Percentiles rank a stretch among this genome's conserved stretches.
Conservation (phyloP, 1,140 invertebrate species). For the Diorhabda sublineata region DNA sequence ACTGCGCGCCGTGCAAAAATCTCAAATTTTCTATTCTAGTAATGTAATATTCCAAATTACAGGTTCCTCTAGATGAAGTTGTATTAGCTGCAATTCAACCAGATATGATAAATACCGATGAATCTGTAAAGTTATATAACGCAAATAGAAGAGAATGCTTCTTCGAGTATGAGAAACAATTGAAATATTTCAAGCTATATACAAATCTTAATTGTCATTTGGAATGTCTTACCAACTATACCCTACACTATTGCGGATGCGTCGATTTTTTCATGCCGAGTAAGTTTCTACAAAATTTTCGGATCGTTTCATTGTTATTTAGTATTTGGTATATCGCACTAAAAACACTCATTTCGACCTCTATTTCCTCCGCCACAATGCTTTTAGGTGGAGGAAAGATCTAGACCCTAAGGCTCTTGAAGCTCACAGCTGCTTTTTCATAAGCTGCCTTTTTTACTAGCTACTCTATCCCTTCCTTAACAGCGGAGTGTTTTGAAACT, state of each 20-base stretch:
- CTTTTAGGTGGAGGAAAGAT: no score
- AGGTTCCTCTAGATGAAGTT: constrained; percentile 51
- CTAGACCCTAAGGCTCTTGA: no score
- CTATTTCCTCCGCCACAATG: no score
- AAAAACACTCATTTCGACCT: no score
- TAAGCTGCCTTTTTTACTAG: no score
- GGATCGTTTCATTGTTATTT: no score
- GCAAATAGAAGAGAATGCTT: constrained; percentile 30
- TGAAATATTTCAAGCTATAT: constrained; percentile 48
- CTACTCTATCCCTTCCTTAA: no score
- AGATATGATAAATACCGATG: constrained; percentile 27
- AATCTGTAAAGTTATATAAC: constrained; percentile 26
- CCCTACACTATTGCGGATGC: constrained; percentile 39
- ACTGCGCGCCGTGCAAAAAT: no score
- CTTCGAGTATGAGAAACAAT: constrained; percentile 57
- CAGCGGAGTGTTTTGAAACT: no score
- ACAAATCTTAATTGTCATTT: constrained; percentile 44
- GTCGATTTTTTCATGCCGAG: constrained; percentile 46
- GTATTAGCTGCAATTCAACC: constrained; percentile 38
- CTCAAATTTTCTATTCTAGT: no score
- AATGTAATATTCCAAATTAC: neutral
- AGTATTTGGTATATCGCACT: no score
- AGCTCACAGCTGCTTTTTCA: no score
- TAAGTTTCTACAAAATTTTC: constrained; percentile 28
- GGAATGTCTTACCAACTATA: constrained; percentile 47